Evolutionary conservation across 23 tunicate species (phyloP).

Genomic region (Halocynthia roretzi): DNA sequence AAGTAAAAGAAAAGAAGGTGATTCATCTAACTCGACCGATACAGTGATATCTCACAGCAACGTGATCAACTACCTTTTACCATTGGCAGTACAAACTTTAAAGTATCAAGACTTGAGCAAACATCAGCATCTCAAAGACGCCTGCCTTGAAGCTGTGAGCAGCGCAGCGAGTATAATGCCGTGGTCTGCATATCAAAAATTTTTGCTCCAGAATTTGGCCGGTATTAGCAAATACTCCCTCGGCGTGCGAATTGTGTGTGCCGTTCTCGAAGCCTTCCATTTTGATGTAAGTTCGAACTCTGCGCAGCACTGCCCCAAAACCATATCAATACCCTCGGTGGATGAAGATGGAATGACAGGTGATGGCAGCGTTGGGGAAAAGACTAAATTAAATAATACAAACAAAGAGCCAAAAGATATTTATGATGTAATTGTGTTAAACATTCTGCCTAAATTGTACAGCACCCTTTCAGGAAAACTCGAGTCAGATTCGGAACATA

Average conservation of each 20-base stretch:
- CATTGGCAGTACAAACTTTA: slow-evolving; percentile 57
- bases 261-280: slow-evolving; percentile 47
- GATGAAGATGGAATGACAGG: neutral
- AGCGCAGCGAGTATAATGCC: slow-evolving; percentile 47
- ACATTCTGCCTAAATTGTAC: slow-evolving; percentile 43
- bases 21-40: neutral
- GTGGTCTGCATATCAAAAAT: slow-evolving; percentile 51
- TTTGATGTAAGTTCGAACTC: slow-evolving; percentile 42
- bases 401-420: neutral
- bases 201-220: slow-evolving; percentile 31
- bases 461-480: slow-evolving; percentile 23
- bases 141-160: slow-evolving; percentile 52
- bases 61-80: slow-evolving; percentile 52
- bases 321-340: neutral
- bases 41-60: slow-evolving; percentile 11
- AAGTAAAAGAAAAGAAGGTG: neutral
- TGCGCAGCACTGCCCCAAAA: neutral
- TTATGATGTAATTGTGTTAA: slow-evolving; percentile 4
- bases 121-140: slow-evolving; percentile 38
- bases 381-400: neutral
- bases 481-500: slow-evolving; percentile 36
- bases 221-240: slow-evolving; percentile 12
- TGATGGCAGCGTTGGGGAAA: neutral
- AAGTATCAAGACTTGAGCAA: slow-evolving; percentile 32
- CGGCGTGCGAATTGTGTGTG: slow-evolving; percentile 45